Conservation (phyloP, 2,888 invertebrate genomes). For the Trilocha varians region DNA sequence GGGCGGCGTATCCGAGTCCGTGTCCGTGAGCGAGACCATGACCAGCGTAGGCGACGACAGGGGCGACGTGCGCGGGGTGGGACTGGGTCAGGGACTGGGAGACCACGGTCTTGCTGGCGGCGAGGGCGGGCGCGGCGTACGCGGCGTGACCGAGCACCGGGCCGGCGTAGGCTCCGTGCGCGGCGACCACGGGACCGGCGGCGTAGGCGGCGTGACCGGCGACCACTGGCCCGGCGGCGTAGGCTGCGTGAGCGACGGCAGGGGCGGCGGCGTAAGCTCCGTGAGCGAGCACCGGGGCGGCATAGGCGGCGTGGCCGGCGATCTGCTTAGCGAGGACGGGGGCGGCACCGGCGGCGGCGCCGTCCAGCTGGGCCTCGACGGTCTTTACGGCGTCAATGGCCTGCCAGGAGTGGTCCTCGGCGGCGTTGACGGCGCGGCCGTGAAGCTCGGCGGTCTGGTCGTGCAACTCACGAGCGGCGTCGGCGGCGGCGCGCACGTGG, state of each 20-base stretch:
- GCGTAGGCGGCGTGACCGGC: conserved; percentile 22
- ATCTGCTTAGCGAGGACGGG: conserved; percentile 60
- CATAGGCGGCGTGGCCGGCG: conserved; percentile 46
- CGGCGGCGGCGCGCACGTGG: conserved; percentile 60
- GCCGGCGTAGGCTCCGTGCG: conserved; percentile 20
- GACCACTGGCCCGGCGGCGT: conserved; percentile 21
- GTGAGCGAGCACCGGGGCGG: conserved; percentile 14
- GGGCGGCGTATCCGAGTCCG: conserved; percentile 21
- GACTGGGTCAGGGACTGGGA: conserved; percentile 52
- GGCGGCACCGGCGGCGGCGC: conserved; percentile 61
- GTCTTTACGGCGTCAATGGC: conserved; percentile 62
- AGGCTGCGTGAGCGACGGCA: conserved; percentile 15
- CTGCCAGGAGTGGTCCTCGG: conserved; percentile 64
- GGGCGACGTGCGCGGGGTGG: conserved; percentile 44
- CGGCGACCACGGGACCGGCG: conserved; percentile 19
- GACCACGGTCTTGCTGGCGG: conserved; percentile 41
- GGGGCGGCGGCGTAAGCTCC: conserved; percentile 16
- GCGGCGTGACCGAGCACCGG: conserved; percentile 20
- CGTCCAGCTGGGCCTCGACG: conserved; percentile 56
- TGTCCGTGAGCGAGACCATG: conserved; percentile 40
- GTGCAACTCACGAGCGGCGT: conserved; percentile 56
- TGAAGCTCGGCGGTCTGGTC: conserved; percentile 63
- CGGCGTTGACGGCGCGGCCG: conserved; percentile 62
- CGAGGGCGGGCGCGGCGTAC: conserved; percentile 25
- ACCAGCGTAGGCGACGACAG: conserved; percentile 23